Evolutionary conservation across 2,797 vertebrate genomes (phyloP), one percentile per base, ranked within the genome.

Genomic region (Liparis tanakae): DNA sequence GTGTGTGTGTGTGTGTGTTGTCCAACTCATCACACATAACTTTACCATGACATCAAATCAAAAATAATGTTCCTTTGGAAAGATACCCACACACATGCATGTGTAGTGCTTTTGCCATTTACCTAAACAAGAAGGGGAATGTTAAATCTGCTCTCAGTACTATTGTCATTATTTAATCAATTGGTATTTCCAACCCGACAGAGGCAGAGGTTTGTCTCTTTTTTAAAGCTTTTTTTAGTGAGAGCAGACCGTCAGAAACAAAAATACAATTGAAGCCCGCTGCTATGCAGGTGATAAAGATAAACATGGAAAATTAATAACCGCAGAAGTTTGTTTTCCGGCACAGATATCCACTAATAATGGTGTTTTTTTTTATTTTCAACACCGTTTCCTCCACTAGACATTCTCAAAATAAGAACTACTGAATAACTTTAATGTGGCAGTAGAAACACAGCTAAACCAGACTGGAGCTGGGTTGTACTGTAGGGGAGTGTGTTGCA

Each of bases 401-500:
- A 7, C 64, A n/a, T n/a, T 46, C 36, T 67, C 2, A 39, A 20
- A 48, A 63, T 39, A 72, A 30, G 6, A 20, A 33, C 20, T 25
- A 6, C 3, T 48, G 17, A 12, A 14, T 64, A 55, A 13, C 25
- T 50, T 55, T 15, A 58, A 22, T 15, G 3, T 10, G 39, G 25
- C n/a, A n/a, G n/a, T 46, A 36, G 9, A 30, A 71, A 39, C 61
- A n/a, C 7, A 50, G 65, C 14, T 58, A 37, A 72, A 70, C 36
- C 54, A 51, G 57, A 75, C 22, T 56, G 62, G 46, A 79, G 56
- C 37, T 51, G 54, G 55, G 54, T 20, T 72, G 50, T 30, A 46
- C 3, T 74, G 54, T n/a, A 51, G 61, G 86, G 81, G 86, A 84
- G 83, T 79, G 78, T 34, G 33, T 55, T 73, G 18, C 90, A 92